Evolutionary conservation across 2,797 vertebrate species (phyloP), one percentile per base, ranked within the genome.

Genomic region (Knipowitschia caucasica): DNA sequence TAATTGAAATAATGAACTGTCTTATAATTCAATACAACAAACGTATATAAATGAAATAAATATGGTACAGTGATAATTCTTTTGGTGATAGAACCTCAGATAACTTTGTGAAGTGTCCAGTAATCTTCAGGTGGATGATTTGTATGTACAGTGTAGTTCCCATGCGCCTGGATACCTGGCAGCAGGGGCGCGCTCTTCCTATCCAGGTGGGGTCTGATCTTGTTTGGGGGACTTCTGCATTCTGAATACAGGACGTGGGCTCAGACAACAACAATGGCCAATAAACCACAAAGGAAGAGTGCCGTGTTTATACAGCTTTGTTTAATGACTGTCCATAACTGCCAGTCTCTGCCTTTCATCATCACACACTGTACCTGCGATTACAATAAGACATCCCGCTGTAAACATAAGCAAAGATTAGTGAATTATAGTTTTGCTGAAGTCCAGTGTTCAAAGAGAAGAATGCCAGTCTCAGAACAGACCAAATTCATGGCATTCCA

Each of bases 141-240:
- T 18, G 35, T 14, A 9, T 38, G 60, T 82, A 86, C 74, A 85
- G 80, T 53, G 50, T 59, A 64, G 59, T 78, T 66, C 81, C 72
- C 71, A 74, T 64, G 6, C 31, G 71, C 80, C 75, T 82, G 67
- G 64, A 80, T 83, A 79, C 77, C 82, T 88, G 78, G 77, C 85
- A 86, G 71, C 74, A 75, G 65, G 73, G 74, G 57, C 50, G 33
- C 80, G 62, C 69, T 68, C 76, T 86, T 87, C 86, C 84, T 80
- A 69, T 73, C 73, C 89, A 91, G 89, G 89, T 90, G 89, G 83
- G 81, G 83, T 80, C 63, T 83, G 81, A 89, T 89, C 86, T 86
- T 88, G 74, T 77, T 80, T n/a, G 59, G 80, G 86, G 84, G 78
- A 87, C 86, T 87, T 69, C 65, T 86, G 83, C 72, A 81, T 81